Evolutionary conservation across 2,888 invertebrate genomes (phyloP).

Genomic region (Cybosia mesomella): DNA sequence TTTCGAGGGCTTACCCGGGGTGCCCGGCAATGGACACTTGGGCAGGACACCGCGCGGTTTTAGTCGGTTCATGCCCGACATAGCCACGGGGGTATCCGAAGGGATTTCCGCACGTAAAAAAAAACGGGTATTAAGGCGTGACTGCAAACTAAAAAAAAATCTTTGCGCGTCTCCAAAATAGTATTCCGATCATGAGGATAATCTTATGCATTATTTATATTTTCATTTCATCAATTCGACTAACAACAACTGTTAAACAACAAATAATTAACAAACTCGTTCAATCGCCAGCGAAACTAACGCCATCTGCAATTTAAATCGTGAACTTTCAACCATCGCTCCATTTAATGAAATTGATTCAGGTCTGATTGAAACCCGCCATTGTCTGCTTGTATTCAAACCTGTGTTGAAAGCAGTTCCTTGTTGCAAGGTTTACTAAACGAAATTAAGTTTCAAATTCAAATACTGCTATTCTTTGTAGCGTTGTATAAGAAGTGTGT

Average conservation of each 20-base stretch:
- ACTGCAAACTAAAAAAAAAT: too few species aligned
- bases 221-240: not conserved
- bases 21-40: too few species aligned
- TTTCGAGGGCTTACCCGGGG: too few species aligned
- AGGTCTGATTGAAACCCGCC: constrained; percentile 1
- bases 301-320: not conserved
- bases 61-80: too few species aligned
- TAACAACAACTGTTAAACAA: not conserved
- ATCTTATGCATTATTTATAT: too few species aligned
- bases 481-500: not conserved
- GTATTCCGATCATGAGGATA: too few species aligned
- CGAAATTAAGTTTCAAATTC: constrained; percentile 4
- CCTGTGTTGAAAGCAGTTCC: not conserved
- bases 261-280: not conserved
- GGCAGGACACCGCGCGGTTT: too few species aligned
- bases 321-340: not conserved
- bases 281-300: not conserved
- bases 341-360: constrained; percentile 2
- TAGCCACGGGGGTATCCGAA: too few species aligned
- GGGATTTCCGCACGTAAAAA: too few species aligned
- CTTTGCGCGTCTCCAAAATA: too few species aligned
- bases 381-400: constrained; percentile 17
- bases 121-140: too few species aligned
- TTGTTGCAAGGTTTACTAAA: not conserved
- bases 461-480: not conserved